Evolutionary conservation across 2,113 vertebrate genomes (phyloP), one percentile per base, ranked within the genome.

Genomic region (Taurulus bubalis): DNA sequence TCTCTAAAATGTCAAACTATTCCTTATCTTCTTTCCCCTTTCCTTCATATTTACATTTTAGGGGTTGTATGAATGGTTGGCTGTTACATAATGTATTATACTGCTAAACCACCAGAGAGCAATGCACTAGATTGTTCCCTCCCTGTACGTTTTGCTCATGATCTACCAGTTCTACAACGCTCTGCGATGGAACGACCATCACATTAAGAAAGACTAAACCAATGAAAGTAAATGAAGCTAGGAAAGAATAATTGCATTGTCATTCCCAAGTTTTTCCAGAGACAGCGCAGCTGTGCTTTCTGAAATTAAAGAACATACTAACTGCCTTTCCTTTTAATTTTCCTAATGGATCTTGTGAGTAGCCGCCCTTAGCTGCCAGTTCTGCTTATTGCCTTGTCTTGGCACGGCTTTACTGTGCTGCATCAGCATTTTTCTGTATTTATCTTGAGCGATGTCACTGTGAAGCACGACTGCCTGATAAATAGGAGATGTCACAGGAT

Each of bases 281-380:
- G 84, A 84, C 79, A 74, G 71, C 42, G 36, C 83, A 80, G 80
- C 86, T 88, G 84, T 62, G 89, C 90, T 86, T 67, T 89, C 64
- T 86, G 85, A 91, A 91, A 91, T 90, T 80, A 86, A 89, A 87
- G 72, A 78, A 71, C 76, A 85, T 55, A 62, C 83, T 82, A 84
- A 92, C 80, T 75, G 83, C 80, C 74, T 82, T 84, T 89, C 83
- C 76, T 89, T 93, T 93, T 94, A 86, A 95, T 94, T 93, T 94
- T 89, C 86, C 87, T 93, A 95, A 95, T 95, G 93, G 89, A 91
- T 77, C 67, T 85, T 91, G 84, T 80, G 87, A 87, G 85, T 53
- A 63, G 83, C 63, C 8, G 58, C 71, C 60, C 80, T 85, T 59
- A 70, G 83, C 85, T 90, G 85, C 89, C 89, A 87, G 83, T 65